These are phyloP conservation scores for Callipepla squamata DNA, from an alignment of 2,113 vertebrate genomes.

Conservation along the genomic window DNA sequence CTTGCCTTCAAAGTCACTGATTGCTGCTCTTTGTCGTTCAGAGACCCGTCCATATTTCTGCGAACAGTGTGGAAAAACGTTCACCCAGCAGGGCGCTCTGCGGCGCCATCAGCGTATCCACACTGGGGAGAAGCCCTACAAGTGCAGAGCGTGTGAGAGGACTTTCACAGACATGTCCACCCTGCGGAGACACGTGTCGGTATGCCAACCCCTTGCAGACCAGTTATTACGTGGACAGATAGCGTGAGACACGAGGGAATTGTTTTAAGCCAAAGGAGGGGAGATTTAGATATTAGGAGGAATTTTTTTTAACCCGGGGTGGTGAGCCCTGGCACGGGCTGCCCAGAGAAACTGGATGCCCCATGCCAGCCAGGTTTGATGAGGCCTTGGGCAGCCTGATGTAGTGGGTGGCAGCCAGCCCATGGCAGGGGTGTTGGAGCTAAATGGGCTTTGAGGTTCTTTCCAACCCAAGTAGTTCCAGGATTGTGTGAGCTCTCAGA, in stretches of 20 bases:
- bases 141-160: slow-evolving; percentile 70
- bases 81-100: slow-evolving; percentile 75
- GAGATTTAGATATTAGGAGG: not conserved
- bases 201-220: not conserved
- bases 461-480: no score
- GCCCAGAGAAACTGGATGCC: not conserved
- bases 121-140: slow-evolving; percentile 72
- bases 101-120: slow-evolving; percentile 74
- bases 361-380: not conserved
- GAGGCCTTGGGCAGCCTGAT: not conserved
- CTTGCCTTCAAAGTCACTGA: rapidly evolving
- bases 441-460: not conserved
- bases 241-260: no score
- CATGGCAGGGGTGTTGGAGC: not conserved
- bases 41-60: slow-evolving; percentile 74
- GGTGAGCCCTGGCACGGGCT: not conserved
- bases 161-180: slow-evolving; percentile 75
- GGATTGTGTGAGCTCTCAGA: not conserved
- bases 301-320: not conserved
- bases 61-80: slow-evolving; percentile 71
- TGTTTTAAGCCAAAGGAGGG: not conserved
- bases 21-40: not conserved
- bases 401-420: not conserved
- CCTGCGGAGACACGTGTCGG: slow-evolving; percentile 64
- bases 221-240: not conserved